Conservation (phyloP, 2,797 vertebrate genomes). For the Helostoma temminkii region DNA sequence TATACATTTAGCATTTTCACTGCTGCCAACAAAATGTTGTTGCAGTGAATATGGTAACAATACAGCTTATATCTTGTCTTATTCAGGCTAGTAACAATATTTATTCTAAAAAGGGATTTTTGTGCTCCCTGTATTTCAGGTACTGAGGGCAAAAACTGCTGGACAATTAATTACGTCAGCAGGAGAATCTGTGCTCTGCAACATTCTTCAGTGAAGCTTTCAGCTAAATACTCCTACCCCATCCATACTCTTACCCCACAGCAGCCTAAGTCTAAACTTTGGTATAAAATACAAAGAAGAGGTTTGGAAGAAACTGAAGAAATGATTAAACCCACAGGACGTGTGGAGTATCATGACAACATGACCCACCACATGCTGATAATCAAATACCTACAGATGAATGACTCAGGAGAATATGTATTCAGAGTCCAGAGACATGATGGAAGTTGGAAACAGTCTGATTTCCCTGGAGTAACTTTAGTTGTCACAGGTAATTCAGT, state of each 20-base stretch:
- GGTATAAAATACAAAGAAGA: not conserved
- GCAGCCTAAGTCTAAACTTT: fast-evolving
- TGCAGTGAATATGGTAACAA: too few species aligned
- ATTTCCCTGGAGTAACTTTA: constrained; percentile 20
- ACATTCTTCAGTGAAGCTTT: constrained; percentile 44
- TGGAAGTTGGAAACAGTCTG: not conserved
- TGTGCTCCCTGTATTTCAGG: constrained; percentile 25
- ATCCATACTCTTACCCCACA: too few species aligned
- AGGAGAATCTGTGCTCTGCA: constrained; percentile 42
- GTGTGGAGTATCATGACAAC: not conserved
- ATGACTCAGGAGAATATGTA: constrained; percentile 35
- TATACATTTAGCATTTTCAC: too few species aligned
- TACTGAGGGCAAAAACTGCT: fast-evolving
- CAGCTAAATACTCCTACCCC: not conserved
- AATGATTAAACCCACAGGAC: fast-evolving
- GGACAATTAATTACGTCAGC: not conserved
- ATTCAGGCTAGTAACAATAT: too few species aligned
- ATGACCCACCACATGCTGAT: not conserved
- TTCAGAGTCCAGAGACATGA: not conserved
- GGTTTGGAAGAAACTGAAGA: fast-evolving
- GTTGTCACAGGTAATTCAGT: constrained; percentile 43
- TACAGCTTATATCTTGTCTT: too few species aligned
- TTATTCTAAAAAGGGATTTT: too few species aligned
- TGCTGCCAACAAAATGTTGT: too few species aligned
- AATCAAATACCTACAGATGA: constrained; percentile 27